These are phyloP conservation scores for Amia ocellicauda DNA, from an alignment of 2,113 vertebrate genomes.

Conservation along the genomic window DNA sequence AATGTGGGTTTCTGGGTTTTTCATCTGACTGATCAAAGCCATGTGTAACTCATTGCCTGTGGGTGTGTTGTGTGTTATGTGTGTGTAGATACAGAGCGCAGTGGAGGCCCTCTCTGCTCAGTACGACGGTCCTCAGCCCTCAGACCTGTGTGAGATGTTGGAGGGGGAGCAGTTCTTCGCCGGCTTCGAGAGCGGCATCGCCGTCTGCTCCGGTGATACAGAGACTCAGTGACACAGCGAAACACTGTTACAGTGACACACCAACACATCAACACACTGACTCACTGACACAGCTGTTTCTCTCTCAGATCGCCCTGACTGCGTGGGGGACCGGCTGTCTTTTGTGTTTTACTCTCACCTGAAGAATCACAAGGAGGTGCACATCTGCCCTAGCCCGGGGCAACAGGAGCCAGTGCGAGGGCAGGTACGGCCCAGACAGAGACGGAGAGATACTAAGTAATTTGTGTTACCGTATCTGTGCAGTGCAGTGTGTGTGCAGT, in stretches of 20 bases:
- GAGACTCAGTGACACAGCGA: neutral
- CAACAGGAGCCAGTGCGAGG: constrained; percentile 77
- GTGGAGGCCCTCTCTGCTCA: constrained; percentile 71
- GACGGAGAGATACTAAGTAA: neutral
- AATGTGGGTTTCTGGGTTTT: neutral
- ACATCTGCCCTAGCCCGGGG: constrained; percentile 72
- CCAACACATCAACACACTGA: neutral
- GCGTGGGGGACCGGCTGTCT: constrained; percentile 74
- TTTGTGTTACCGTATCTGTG: neutral
- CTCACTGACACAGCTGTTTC: neutral
- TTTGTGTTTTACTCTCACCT: constrained; percentile 90
- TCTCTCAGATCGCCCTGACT: constrained; percentile 83
- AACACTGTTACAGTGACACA: neutral
- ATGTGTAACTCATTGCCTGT: constrained; percentile 13
- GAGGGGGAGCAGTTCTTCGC: constrained; percentile 96
- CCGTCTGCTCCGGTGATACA: neutral
- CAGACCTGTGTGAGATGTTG: constrained; percentile 86
- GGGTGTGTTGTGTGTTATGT: constrained; percentile 7
- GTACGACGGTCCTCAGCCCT: constrained; percentile 91
- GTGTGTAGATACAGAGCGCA: constrained; percentile 70
- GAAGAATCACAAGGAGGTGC: constrained; percentile 93
- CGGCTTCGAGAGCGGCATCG: constrained; percentile 85
- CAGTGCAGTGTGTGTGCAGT: no score
- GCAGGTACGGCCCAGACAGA: constrained; percentile 69
- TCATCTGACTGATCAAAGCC: neutral